Base-by-base conservation (phyloP, 2,113 vertebrate species). In the Argyrosomus japonicus region DNA sequence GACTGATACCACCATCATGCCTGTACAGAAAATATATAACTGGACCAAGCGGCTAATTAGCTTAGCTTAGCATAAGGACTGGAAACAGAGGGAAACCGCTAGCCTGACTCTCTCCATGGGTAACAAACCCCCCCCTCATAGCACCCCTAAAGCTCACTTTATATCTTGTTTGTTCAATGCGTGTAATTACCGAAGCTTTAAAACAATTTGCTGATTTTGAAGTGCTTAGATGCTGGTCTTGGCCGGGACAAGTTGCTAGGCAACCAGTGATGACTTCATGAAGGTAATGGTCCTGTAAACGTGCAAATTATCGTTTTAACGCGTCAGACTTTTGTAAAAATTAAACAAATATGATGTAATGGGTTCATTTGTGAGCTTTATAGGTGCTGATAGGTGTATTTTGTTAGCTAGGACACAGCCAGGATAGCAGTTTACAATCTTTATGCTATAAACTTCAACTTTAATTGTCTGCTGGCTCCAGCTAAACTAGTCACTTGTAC, bases 61-160 rank as follows among this genome's bases (percentile, higher is more conserved):
- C 62, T 67, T 40, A 70, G 25, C 63, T 61, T 40, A 60, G 60
- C 23, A 77, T 76, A 60, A 72, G 15, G 45, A 70, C 29, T 51
- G 32, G 18, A 51, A 43, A 23, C 11, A 50, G 11, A 19, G 14
- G 10, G 5, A 67, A 60, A 61, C 29, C 50, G n/a, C 13, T 36
- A 32, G 68, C 23, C 13, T 15, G 10, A 29, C 13, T 63, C 17
- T 32, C 6, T 45, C 8, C 4, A 58, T 36, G 25, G 6, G 12
- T 17, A 19, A 57, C 14, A 51, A 40, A 15, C 45, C 25, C 45
- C 25, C 15, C 3, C 29, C 29, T 57, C 12, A 3, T 15, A 2
- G 18, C 36, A 50, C 4, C 18, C 32, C 7, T 45, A 18, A 36
- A n/a, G 19, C 63, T 63, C 25, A 56, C 11, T 48, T 53, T 47